Conservation (phyloP, 2,888 invertebrate genomes). For the Synergus umbraculus region DNA sequence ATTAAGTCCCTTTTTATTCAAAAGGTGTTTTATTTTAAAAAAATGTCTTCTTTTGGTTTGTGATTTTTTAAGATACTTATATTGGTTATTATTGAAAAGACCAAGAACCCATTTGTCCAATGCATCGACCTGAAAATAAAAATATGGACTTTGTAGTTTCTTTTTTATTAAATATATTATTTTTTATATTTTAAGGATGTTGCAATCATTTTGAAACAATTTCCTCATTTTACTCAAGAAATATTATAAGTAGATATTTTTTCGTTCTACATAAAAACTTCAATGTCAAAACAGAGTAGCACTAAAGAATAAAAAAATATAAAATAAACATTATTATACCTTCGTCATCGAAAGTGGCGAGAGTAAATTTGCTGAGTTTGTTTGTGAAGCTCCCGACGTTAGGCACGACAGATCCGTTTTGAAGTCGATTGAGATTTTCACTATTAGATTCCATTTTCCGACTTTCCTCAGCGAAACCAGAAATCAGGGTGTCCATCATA, state of each 20-base stretch:
- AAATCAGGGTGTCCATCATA: slow-evolving; percentile 92
- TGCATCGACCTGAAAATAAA: slow-evolving; percentile 82
- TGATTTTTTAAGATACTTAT: neutral
- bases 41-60: neutral
- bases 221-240: too few relatives aligned
- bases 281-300: too few relatives aligned
- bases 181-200: too few relatives aligned
- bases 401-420: slow-evolving; percentile 65
- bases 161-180: too few relatives aligned
- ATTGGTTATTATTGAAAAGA: slow-evolving; percentile 80
- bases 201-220: too few relatives aligned
- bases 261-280: too few relatives aligned
- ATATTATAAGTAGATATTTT: too few relatives aligned
- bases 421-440: slow-evolving; percentile 72
- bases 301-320: neutral
- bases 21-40: neutral
- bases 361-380: slow-evolving; percentile 90
- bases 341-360: slow-evolving; percentile 94
- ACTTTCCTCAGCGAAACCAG: slow-evolving; percentile 89
- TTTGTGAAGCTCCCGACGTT: slow-evolving; percentile 82
- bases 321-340: slow-evolving; percentile 75
- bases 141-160: neutral
- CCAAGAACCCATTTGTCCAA: slow-evolving; percentile 93
- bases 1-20: neutral
- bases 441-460: slow-evolving; percentile 77